These are phyloP conservation scores for Formica exsecta DNA, from an alignment of 1,140 invertebrate species.

Conservation along the genomic window DNA sequence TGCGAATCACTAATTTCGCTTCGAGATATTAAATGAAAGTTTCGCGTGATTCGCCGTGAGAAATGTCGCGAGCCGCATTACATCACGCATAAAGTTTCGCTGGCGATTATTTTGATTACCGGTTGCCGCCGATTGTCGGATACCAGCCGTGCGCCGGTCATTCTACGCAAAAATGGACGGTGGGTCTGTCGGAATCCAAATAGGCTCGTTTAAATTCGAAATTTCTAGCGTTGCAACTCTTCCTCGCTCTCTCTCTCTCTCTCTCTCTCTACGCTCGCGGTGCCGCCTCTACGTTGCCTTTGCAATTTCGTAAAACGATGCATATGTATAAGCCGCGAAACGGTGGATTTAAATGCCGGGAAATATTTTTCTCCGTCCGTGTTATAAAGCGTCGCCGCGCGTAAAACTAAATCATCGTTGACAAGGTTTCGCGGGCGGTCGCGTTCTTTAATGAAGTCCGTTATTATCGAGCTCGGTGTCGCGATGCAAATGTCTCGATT, in stretches of 20 bases:
- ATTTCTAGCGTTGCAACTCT: slow-evolving; percentile 35
- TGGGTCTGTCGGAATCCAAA: slow-evolving; percentile 52
- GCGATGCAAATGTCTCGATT: slow-evolving; percentile 25
- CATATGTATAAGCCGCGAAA: slow-evolving; percentile 63
- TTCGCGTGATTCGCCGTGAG: slow-evolving; percentile 12
- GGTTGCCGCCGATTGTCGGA: slow-evolving; percentile 61
- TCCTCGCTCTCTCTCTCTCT: not conserved
- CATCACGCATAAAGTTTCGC: not conserved
- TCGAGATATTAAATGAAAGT: slow-evolving; percentile 48
- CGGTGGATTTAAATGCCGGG: slow-evolving; percentile 57
- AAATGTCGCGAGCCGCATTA: slow-evolving; percentile 14
- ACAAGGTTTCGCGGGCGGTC: slow-evolving; percentile 19
- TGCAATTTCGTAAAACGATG: slow-evolving; percentile 64
- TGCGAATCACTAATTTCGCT: slow-evolving; percentile 45
- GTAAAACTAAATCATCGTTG: slow-evolving; percentile 55
- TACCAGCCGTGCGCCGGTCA: slow-evolving; percentile 42
- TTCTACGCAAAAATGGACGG: slow-evolving; percentile 55
- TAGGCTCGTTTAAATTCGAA: slow-evolving; percentile 65
- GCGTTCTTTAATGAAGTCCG: slow-evolving; percentile 45
- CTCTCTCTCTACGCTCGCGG: not conserved
- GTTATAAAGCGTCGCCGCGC: slow-evolving; percentile 44
- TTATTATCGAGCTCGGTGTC: slow-evolving; percentile 34
- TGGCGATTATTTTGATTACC: slow-evolving; percentile 62
- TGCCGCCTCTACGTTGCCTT: slow-evolving; percentile 41
- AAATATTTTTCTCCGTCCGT: slow-evolving; percentile 58